A percentile compares a stretch with the other conserved stretches of the same genome.
phyloP scores from a whole-genome alignment of 2,113 vertebrate species.

The Oreotrochilus melanogaster region DNA sequence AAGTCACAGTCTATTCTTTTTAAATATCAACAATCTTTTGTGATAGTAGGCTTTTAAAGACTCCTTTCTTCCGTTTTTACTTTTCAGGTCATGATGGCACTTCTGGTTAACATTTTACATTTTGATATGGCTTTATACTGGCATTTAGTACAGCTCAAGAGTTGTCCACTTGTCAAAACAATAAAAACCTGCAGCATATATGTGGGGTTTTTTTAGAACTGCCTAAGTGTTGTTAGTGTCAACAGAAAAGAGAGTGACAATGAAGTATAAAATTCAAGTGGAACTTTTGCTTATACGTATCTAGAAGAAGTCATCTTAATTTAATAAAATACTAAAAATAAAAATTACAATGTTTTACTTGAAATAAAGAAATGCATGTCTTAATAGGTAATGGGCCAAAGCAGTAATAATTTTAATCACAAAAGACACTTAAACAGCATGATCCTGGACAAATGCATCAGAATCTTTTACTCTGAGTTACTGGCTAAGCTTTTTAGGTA shows the following conservation, averaged over 20 bases:
- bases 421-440: slow-evolving; percentile 63
- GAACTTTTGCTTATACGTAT: slow-evolving; percentile 22
- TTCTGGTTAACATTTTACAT: slow-evolving; percentile 63
- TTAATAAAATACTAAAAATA: slow-evolving; percentile 33
- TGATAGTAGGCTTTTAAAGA: slow-evolving; percentile 37
- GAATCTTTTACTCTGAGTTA: slow-evolving; percentile 69
- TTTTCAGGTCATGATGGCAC: slow-evolving; percentile 21
- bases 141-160: slow-evolving; percentile 64
- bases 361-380: slow-evolving; percentile 56
- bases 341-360: slow-evolving; percentile 53
- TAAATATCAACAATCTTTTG: slow-evolving; percentile 54
- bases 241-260: slow-evolving; percentile 2
- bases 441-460: slow-evolving; percentile 60
- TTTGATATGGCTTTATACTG: slow-evolving; percentile 55
- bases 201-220: background rate
- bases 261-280: background rate
- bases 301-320: slow-evolving; percentile 8
- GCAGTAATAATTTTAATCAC: slow-evolving; percentile 67
- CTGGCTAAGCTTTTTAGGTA: slow-evolving; percentile 56
- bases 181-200: slow-evolving; percentile 34
- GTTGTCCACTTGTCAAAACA: slow-evolving; percentile 61
- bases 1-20: slow-evolving; percentile 52
- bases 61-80: background rate
- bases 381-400: slow-evolving; percentile 44
- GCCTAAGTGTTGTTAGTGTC: background rate